Conservation (phyloP, 2,888 invertebrate species). For the Lochmaea capreae region DNA sequence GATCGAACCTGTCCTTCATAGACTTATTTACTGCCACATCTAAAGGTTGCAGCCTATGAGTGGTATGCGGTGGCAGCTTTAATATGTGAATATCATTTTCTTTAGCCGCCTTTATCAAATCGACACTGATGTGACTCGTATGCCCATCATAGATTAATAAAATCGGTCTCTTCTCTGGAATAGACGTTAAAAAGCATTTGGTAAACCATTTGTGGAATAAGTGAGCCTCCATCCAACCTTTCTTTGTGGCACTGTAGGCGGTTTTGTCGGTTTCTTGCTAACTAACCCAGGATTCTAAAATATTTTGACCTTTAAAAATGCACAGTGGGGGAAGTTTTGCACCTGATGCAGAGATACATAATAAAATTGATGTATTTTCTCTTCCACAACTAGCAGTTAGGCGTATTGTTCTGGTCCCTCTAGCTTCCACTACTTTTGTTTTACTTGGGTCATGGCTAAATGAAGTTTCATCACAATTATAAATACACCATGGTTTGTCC, state of each 20-base stretch:
- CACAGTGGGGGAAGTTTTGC: background rate
- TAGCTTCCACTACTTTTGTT: conserved; percentile 7
- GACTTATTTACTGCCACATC: conserved; percentile 9
- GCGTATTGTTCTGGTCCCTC: background rate
- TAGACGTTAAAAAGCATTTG: conserved; percentile 6
- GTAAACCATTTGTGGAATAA: conserved; percentile 7
- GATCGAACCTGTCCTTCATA: background rate
- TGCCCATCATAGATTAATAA: too few relatives aligned
- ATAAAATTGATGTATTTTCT: background rate
- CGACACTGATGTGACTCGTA: too few relatives aligned
- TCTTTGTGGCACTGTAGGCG: background rate
- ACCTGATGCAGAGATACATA: background rate
- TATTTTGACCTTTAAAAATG: conserved; percentile 5
- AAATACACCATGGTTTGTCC: background rate
- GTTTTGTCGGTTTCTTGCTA: background rate
- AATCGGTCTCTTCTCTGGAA: background rate
- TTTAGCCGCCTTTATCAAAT: too few relatives aligned
- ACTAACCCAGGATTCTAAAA: conserved; percentile 2
- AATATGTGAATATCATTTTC: background rate
- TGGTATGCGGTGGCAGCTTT: conserved; percentile 1
- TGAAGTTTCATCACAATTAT: conserved; percentile 2
- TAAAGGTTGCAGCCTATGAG: background rate
- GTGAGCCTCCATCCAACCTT: conserved; percentile 11
- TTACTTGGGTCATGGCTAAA: background rate
- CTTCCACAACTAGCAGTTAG: background rate